Base-by-base conservation (phyloP, 2,888 invertebrate species). In the Aquatica leii region DNA sequence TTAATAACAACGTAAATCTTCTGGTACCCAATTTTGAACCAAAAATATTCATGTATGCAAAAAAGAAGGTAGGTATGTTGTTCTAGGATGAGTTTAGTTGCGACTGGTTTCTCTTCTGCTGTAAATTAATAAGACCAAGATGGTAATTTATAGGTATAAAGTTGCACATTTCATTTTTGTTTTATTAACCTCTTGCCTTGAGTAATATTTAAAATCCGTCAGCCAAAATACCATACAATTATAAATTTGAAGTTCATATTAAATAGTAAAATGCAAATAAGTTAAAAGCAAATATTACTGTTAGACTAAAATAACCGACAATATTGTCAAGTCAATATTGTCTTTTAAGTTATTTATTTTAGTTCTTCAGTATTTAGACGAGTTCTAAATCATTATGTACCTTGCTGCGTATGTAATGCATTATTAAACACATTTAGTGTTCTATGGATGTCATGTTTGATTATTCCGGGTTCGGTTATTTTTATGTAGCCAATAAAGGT, bases 391-490 rank as follows among this genome's bases (percentile, higher is more conserved):
- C 50, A 34, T 50, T n/a, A 37, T 37, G 37, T 37, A 24, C 24
- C 6, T 24, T 24, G 6, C 24, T 24, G 2, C 24, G 24, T 24
- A 24, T 24, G 17, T 46, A 18, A 18, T 46, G 18, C 6, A 46
- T 46, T 46, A 18, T 55, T 61, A 15, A 55, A 61, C 50, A 54
- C 49, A 55, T 55, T 61, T 55, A 61, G 49, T 61, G 55, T 21
- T n/a, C n/a, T n/a, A n/a, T n/a, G n/a, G 18, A n/a, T 20, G 59
- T 53, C 59, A 53, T 53, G 59, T 52, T 53, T 21, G 48, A 34
- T 43, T 53, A 48, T 17, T 17, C 5, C 21, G 24, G 24, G 24
- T 14, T 40, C 9, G 12, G 12, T 40, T 24, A 24, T 24, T 24
- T 6, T 24, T 24, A 6, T 24, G 24, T 24, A 24, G 24, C 24